Conservation (phyloP, 2,113 vertebrate species). For the Sinocyclocheilus grahami region DNA sequence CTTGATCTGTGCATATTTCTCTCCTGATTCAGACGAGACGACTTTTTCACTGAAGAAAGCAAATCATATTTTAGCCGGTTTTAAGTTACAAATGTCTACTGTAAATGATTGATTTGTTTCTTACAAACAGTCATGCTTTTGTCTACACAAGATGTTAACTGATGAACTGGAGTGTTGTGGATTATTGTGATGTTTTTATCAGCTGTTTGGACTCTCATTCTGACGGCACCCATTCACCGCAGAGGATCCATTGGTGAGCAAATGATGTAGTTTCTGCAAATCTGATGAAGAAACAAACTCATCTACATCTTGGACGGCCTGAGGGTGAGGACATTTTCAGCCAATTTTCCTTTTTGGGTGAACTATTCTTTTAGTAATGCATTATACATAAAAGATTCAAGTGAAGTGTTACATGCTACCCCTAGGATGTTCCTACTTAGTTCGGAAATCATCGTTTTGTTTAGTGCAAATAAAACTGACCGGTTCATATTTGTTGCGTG, state of each 20-base stretch:
- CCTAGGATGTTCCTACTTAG: neutral
- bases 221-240: neutral
- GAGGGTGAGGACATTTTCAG: neutral
- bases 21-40: no score
- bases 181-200: no score
- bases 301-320: neutral
- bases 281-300: neutral
- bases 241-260: no score
- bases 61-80: neutral
- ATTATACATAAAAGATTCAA: neutral
- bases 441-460: neutral
- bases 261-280: neutral
- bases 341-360: neutral
- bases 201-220: neutral
- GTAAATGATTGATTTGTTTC: no score
- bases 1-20: no score
- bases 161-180: neutral
- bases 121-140: neutral
- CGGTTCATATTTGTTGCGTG: neutral
- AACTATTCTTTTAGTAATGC: neutral
- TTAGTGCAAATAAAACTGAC: neutral
- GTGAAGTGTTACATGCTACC: neutral
- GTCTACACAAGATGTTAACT: neutral
- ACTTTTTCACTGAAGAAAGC: no score
- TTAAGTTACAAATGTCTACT: neutral